phyloP scores from a whole-genome alignment of 2,797 vertebrate genomes.

The Meda fulgida region DNA sequence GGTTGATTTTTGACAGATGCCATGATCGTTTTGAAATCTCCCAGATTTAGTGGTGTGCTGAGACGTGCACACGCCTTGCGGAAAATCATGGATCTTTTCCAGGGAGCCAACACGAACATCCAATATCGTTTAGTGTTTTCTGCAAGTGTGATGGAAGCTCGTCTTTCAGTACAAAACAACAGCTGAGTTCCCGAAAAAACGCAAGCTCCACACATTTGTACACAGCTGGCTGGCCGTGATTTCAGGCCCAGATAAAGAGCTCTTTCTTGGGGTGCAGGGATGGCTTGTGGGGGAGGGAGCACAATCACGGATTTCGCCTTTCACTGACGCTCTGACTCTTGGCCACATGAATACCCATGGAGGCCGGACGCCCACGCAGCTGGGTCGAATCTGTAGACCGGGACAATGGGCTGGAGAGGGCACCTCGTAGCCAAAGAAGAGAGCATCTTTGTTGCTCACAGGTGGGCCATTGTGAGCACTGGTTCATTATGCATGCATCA shows the following conservation, averaged over 20 bases:
- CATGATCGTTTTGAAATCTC: constrained; percentile 2
- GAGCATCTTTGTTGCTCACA: constrained; percentile 72
- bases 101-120: constrained; percentile 4
- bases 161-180: constrained; percentile 46
- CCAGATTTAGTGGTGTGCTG: neutral
- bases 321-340: constrained; percentile 52
- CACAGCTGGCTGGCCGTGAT: constrained; percentile 67
- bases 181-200: constrained; percentile 44
- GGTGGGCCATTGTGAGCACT: constrained; percentile 66
- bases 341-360: constrained; percentile 53
- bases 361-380: constrained; percentile 68
- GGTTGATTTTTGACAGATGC: constrained; percentile 21
- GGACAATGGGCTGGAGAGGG: constrained; percentile 62
- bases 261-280: constrained; percentile 65
- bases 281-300: constrained; percentile 44
- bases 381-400: constrained; percentile 63
- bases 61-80: neutral
- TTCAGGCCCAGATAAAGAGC: constrained; percentile 67
- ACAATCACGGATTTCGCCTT: constrained; percentile 52
- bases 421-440: constrained; percentile 64
- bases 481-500: constrained; percentile 62
- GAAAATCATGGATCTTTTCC: constrained; percentile 13
- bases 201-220: constrained; percentile 48
- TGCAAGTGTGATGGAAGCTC: constrained; percentile 47
- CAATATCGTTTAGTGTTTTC: constrained; percentile 18